A percentile compares a stretch with the other conserved stretches of the same genome.
phyloP scores from a whole-genome alignment of 2,797 vertebrate genomes.

The Enteromius viviparus region DNA sequence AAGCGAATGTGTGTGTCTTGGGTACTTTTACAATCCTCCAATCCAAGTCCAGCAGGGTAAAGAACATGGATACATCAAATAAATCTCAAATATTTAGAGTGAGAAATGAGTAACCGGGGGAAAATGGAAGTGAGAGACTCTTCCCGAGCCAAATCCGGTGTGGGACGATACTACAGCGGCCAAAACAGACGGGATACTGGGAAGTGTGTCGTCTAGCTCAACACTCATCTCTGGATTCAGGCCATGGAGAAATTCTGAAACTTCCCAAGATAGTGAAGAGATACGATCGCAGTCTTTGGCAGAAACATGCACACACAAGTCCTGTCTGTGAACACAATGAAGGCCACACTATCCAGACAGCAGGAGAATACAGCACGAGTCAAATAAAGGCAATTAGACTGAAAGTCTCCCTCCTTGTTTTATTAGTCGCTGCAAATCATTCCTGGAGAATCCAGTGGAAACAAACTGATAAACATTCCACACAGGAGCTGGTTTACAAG shows the following conservation, averaged over 20 bases:
- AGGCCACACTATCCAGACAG: constrained; percentile 18
- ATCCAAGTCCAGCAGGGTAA: constrained; percentile 41
- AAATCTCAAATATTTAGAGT: constrained; percentile 33
- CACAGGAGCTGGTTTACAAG: constrained; percentile 44
- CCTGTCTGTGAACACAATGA: constrained; percentile 38
- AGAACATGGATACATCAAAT: constrained; percentile 45
- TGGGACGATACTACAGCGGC: neutral
- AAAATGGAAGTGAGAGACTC: constrained; percentile 3
- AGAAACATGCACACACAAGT: neutral
- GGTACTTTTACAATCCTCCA: constrained; percentile 29
- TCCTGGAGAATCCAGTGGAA: constrained; percentile 57
- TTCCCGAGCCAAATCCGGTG: neutral
- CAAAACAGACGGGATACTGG: neutral
- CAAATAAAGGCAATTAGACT: constrained; percentile 48
- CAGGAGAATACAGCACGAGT: constrained; percentile 3
- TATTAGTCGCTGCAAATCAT: constrained; percentile 47
- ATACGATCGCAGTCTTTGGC: constrained; percentile 5
- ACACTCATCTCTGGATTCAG: constrained; percentile 11
- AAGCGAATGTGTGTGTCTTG: constrained; percentile 32
- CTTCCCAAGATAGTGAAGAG: neutral
- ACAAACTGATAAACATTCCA: constrained; percentile 53
- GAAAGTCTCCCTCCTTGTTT: constrained; percentile 33
- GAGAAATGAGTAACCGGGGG: constrained; percentile 23
- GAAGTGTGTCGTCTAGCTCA: neutral
- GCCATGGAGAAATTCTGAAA: constrained; percentile 7